phyloP scores from a whole-genome alignment of 2,113 vertebrate species.

The Lycaon pictus region DNA sequence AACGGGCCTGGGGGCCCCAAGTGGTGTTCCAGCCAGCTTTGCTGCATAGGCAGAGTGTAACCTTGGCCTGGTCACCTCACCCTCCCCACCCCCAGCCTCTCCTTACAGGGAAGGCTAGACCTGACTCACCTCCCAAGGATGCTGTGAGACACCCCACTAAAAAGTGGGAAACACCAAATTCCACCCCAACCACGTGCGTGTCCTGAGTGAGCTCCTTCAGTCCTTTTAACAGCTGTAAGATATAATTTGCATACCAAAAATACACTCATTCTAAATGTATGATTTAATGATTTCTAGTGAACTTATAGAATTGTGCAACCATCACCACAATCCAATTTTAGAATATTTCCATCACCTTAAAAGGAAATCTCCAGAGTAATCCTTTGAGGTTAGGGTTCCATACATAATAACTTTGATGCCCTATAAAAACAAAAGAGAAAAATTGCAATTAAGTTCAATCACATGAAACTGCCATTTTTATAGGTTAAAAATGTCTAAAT shows the following conservation, averaged over 20 bases:
- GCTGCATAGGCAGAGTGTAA: not conserved
- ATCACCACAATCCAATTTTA: slow-evolving; percentile 7
- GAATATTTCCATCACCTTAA: slow-evolving; percentile 36
- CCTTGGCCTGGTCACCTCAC: not conserved
- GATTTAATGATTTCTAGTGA: slow-evolving; percentile 15
- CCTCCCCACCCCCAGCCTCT: not conserved
- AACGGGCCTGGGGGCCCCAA: not conserved
- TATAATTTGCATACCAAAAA: not conserved
- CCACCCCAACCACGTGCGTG: not conserved
- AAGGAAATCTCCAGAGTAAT: not conserved
- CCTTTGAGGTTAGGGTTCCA: not conserved
- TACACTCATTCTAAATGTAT: not conserved
- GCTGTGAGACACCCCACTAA: not conserved
- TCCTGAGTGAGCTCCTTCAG: not conserved
- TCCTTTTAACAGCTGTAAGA: not conserved
- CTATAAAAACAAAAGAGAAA: slow-evolving; percentile 56
- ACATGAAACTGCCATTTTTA: slow-evolving; percentile 39
- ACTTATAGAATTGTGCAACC: not conserved
- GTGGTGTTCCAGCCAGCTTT: not conserved
- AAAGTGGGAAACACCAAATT: not conserved
- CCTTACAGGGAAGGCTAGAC: not conserved
- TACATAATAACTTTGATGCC: not conserved
- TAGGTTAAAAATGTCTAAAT: slow-evolving; percentile 50
- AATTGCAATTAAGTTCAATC: not conserved
- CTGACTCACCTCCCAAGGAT: not conserved